A percentile compares a stretch with the other conserved stretches of the same genome.
Evolutionary conservation across 1,140 invertebrate genomes (phyloP).

Genomic region (Drosophila burlai): DNA sequence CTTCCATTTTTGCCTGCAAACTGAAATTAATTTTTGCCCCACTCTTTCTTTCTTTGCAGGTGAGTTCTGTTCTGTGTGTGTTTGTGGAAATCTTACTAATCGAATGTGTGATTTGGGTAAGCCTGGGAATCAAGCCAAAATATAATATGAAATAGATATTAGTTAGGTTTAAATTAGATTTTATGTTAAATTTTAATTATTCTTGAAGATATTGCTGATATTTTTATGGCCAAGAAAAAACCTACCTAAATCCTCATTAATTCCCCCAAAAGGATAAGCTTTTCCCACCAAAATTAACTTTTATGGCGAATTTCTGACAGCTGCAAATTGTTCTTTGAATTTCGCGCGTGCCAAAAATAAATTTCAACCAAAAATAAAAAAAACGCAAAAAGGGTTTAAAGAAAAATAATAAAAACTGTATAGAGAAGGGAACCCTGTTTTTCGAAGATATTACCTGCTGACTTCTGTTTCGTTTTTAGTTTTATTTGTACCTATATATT

Average conservation of each 20-base stretch:
- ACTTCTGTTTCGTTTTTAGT: constrained; percentile 37
- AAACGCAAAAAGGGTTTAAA: background rate
- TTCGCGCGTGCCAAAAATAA: constrained; percentile 54
- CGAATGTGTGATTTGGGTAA: constrained; percentile 41
- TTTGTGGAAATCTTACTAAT: constrained; percentile 16
- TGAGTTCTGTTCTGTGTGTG: constrained; percentile 20
- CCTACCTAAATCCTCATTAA: constrained; percentile 7
- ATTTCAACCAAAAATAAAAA: constrained; percentile 27
- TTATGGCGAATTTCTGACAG: constrained; percentile 14
- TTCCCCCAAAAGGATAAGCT: constrained; percentile 4
- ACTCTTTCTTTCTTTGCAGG: constrained; percentile 36
- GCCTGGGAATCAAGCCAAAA: constrained; percentile 12
- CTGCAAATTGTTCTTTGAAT: constrained; percentile 38
- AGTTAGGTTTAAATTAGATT: background rate
- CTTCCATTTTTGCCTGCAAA: constrained; percentile 8
- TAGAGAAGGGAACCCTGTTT: constrained; percentile 3
- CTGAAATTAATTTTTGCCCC: constrained; percentile 24
- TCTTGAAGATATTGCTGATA: no score
- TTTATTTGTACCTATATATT: background rate
- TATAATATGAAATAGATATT: background rate
- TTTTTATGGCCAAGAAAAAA: no score
- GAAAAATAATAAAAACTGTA: constrained; percentile 9
- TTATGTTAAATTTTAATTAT: background rate
- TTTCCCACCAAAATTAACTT: constrained; percentile 22
- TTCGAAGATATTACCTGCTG: constrained; percentile 45